Conservation (phyloP, 2,113 vertebrate genomes). For the Pholis gunnellus region DNA sequence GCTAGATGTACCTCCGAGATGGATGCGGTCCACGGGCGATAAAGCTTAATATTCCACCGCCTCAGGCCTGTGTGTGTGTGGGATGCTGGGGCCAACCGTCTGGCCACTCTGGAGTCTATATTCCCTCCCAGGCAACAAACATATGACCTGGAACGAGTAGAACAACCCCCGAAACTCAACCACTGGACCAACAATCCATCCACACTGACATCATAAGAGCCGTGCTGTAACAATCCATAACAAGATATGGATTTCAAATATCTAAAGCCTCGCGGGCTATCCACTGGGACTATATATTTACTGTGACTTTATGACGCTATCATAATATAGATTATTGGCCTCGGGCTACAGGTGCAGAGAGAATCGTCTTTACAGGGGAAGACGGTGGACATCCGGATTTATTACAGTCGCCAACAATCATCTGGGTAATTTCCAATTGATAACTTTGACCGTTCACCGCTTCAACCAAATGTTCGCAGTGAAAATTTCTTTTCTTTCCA, state of each 20-base stretch:
- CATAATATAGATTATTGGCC: slow-evolving; percentile 63
- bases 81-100: slow-evolving; percentile 22
- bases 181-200: slow-evolving; percentile 32
- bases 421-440: slow-evolving; percentile 6
- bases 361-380: slow-evolving; percentile 27
- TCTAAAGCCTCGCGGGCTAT: slow-evolving; percentile 9
- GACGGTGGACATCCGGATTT: slow-evolving; percentile 6
- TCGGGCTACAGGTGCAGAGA: slow-evolving; percentile 13
- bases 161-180: neutral
- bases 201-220: neutral
- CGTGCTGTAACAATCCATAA: slow-evolving; percentile 19
- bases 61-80: slow-evolving; percentile 12
- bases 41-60: slow-evolving; percentile 15
- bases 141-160: neutral
- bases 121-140: slow-evolving; percentile 1
- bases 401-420: neutral
- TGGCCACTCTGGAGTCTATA: slow-evolving; percentile 31
- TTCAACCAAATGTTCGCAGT: neutral
- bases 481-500: neutral
- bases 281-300: slow-evolving; percentile 54
- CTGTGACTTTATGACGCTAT: slow-evolving; percentile 53
- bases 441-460: slow-evolving; percentile 6
- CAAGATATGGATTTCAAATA: slow-evolving; percentile 59
- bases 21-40: slow-evolving; percentile 27
- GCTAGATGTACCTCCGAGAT: slow-evolving; percentile 29